Evolutionary conservation across 1,140 invertebrate genomes (phyloP), one percentile per base, ranked within the genome.

Genomic region (Saxidomus purpurata): DNA sequence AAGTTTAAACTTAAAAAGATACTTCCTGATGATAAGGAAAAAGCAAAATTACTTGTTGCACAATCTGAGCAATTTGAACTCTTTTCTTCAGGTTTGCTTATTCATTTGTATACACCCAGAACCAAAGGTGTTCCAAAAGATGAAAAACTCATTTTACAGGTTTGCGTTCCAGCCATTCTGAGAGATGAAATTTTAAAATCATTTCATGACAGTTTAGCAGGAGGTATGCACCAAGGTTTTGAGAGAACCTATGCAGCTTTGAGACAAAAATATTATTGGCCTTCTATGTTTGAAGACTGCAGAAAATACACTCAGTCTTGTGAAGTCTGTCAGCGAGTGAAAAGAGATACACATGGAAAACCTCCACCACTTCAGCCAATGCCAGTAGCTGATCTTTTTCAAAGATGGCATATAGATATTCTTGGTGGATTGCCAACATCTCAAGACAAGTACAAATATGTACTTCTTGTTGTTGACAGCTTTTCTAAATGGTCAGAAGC

Each of bases 281-380:
- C 59, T 11, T 40, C 36, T 3, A 91, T 91, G 69, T 89, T 80
- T 76, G 28, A 34, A 28, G 81, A 91, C 17, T 59, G 77, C 8
- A 36, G 25, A 15, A 9, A 90, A 19, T 92, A 92, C 79, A 81
- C 90, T 2, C 49, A 81, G n/a, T 19, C 71, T 15, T 92, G 89
- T 63, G 82, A 82, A 31, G 19, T 43, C 9, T 90, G 89, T 74
- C 84, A 90, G 47, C 43, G 40, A 40, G 34, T 49, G 8, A 92
- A 91, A 87, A 9, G 36, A 4, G 52, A 11, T 6, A 52, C 36
- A 71, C n/a, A 69, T 69, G 11, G 2, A 11, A 52, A 3, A n/a
- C 77, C 19, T 34, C 25, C 89, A 34, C 71, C 84, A 22, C 31
- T 87, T 13, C 13, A 74, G 22, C 74, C 49, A 22, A 47, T 81